Evolutionary conservation across 2,797 vertebrate genomes (phyloP).

Genomic region (Poeciliopsis infans): DNA sequence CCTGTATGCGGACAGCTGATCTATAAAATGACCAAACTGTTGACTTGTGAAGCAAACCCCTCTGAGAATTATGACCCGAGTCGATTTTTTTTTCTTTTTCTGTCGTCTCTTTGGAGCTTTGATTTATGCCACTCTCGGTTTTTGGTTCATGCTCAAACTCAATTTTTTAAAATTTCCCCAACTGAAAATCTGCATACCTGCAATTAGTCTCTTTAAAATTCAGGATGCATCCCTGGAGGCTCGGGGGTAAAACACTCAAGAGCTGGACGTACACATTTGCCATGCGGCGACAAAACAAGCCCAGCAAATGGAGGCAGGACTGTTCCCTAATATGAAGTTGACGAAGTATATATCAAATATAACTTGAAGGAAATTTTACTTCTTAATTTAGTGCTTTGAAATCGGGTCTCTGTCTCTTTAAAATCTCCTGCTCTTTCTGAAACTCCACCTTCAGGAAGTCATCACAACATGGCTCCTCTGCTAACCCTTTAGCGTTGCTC

Average conservation of each 20-base stretch:
- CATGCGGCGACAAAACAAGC: neutral
- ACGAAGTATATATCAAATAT: too few relatives aligned
- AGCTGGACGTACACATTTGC: conserved; percentile 1
- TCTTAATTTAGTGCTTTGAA: too few relatives aligned
- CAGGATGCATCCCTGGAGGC: neutral
- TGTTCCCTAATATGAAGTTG: neutral
- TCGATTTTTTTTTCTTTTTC: neutral
- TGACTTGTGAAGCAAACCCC: neutral
- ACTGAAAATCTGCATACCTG: neutral
- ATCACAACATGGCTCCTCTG: too few relatives aligned
- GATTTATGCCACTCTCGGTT: neutral
- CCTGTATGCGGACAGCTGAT: neutral
- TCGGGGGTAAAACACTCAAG: neutral
- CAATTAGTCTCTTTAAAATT: conserved; percentile 12
- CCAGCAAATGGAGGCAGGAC: neutral
- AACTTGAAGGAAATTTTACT: too few relatives aligned
- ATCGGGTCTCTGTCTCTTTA: too few relatives aligned
- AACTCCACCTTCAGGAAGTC: too few relatives aligned
- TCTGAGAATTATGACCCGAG: neutral
- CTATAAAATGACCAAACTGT: conserved; percentile 6
- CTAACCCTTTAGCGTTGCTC: too few relatives aligned
- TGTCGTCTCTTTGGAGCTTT: neutral
- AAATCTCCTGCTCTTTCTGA: too few relatives aligned
- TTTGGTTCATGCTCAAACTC: neutral
- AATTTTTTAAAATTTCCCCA: too few relatives aligned